A percentile compares a stretch with the other conserved stretches of the same genome.
Conservation (phyloP, 2,888 invertebrate genomes). For the Himalopsyche tibetana region DNA sequence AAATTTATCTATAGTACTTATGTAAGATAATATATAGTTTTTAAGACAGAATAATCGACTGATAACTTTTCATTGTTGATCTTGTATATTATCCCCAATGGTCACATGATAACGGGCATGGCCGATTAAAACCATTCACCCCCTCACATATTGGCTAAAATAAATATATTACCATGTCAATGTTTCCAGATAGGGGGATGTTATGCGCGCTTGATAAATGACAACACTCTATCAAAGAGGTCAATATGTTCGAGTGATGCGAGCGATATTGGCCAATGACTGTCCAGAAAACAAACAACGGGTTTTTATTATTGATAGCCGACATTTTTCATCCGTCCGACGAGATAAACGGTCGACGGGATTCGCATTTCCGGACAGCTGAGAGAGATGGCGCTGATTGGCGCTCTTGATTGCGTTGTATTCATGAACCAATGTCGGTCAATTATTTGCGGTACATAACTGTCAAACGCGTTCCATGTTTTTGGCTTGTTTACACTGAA, state of each 20-base stretch:
- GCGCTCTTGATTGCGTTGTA: conserved; percentile 17
- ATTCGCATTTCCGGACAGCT: conserved; percentile 44
- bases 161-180: conserved; percentile 58
- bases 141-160: conserved; percentile 49
- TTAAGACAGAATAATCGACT: neutral
- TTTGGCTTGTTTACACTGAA: neutral
- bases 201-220: conserved; percentile 57
- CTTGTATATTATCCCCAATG: neutral
- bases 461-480: neutral
- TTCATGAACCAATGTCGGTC: conserved; percentile 39
- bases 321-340: conserved; percentile 61
- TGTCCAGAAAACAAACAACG: conserved; percentile 44
- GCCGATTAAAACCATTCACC: conserved; percentile 53
- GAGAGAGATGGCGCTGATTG: conserved; percentile 13
- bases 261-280: conserved; percentile 52
- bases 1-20: neutral
- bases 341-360: conserved; percentile 58
- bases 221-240: conserved; percentile 60
- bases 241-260: conserved; percentile 57
- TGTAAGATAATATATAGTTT: neutral
- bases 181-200: conserved; percentile 54
- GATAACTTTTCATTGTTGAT: too few species aligned
- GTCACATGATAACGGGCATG: neutral
- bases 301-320: conserved; percentile 63
- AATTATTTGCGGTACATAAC: neutral